phyloP scores from a whole-genome alignment of 2,888 invertebrate species.

The Cantharis flavilabris region DNA sequence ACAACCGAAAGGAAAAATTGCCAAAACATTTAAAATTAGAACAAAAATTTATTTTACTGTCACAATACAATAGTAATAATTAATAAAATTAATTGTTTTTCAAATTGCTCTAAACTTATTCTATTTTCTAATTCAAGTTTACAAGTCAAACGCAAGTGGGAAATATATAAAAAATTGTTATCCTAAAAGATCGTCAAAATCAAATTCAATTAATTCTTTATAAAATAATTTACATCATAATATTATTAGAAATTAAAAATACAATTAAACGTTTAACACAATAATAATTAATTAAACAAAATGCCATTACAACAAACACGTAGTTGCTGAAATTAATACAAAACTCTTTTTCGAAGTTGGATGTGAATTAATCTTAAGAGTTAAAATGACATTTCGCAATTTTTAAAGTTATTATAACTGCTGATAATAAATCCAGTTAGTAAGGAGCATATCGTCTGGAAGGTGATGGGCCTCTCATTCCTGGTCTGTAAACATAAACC shows the following conservation, averaged over 20 bases:
- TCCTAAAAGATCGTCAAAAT: background rate
- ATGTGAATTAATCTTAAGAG: background rate
- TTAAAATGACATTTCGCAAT: background rate
- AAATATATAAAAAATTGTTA: background rate
- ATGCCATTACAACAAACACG: background rate
- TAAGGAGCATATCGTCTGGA: constrained; percentile 86
- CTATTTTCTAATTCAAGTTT: background rate
- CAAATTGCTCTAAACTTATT: background rate
- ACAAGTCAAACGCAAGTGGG: background rate
- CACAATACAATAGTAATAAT: background rate
- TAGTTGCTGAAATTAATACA: background rate
- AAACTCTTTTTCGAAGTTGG: background rate
- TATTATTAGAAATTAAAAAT: background rate
- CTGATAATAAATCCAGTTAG: constrained; percentile 54
- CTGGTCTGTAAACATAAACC: constrained; percentile 62
- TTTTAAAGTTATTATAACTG: background rate
- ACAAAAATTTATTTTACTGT: background rate
- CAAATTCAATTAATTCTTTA: background rate
- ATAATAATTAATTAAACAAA: background rate
- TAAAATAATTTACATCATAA: background rate
- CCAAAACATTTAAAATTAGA: background rate
- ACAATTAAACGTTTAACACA: background rate
- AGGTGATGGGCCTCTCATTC: constrained; percentile 81
- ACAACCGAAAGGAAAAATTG: background rate
- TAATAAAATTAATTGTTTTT: background rate